Conservation (phyloP, 2,113 vertebrate genomes). For the Symphodus melops region DNA sequence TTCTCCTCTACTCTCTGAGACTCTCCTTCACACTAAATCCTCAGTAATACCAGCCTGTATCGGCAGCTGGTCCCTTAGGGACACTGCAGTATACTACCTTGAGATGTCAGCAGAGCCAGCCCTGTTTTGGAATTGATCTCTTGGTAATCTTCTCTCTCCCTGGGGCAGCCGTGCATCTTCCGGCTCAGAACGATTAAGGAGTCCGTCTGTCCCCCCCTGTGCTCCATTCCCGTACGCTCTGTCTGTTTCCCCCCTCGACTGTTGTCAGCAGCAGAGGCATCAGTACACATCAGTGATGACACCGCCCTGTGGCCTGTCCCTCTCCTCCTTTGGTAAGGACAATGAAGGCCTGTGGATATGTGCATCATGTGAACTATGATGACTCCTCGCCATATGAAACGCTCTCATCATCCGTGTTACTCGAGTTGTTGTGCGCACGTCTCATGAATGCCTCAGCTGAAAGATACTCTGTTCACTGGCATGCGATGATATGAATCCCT, state of each 20-base stretch:
- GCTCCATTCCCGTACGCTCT: background rate
- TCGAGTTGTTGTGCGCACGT: slow-evolving; percentile 15
- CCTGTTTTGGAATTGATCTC: slow-evolving; percentile 68
- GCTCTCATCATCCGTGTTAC: slow-evolving; percentile 7
- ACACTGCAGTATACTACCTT: slow-evolving; percentile 51
- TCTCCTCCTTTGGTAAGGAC: slow-evolving; percentile 32
- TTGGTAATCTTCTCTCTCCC: slow-evolving; percentile 68
- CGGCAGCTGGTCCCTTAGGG: slow-evolving; percentile 45
- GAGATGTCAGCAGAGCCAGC: slow-evolving; percentile 63
- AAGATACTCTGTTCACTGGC: background rate
- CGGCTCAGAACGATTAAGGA: slow-evolving; percentile 62
- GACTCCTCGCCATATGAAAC: background rate
- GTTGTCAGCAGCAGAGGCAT: slow-evolving; percentile 11
- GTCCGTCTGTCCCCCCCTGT: background rate
- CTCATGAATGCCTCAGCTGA: slow-evolving; percentile 1
- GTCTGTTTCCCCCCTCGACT: background rate
- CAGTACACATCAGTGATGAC: slow-evolving; percentile 33
- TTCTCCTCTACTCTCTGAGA: background rate
- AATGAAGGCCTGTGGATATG: slow-evolving; percentile 28
- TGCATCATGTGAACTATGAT: slow-evolving; percentile 16
- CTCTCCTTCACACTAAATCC: slow-evolving; percentile 55
- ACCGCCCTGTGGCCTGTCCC: slow-evolving; percentile 14
- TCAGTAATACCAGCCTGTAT: slow-evolving; percentile 41
- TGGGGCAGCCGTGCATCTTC: slow-evolving; percentile 30
- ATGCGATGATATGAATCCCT: background rate